Evolutionary conservation across 2,797 vertebrate species (phyloP), one percentile per base, ranked within the genome.

Genomic region (Sebastes kiyomatsui): DNA sequence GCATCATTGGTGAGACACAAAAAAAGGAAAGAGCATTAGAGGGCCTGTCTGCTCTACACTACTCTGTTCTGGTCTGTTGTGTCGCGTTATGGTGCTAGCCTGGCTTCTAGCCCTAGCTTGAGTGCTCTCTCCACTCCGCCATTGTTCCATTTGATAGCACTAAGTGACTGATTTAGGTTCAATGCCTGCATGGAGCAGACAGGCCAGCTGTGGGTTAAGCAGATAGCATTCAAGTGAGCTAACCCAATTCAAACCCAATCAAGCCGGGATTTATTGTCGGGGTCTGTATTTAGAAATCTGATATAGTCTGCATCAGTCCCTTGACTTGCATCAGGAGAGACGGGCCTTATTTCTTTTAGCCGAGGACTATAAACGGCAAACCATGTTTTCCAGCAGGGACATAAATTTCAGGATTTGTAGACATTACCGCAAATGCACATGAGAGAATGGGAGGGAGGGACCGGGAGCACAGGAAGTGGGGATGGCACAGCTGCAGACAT

Each of bases 161-260:
- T 96, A 96, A 96, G 95, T 96, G 96, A 95, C 94, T 95, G 95
- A 96, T 96, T 96, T 96, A 96, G 94, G 94, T 95, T 93, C 95
- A 93, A 94, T 94, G 96, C 92, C 95, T 96, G 96, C 94, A 94
- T 93, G 93, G 94, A 95, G 95, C 95, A 94, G 94, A 92, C 94
- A 93, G 94, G 94, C 95, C 96, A 96, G 95, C 96, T 96, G 96
- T 95, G 96, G 95, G 94, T 96, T 95, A 96, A 96, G 94, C 94
- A 96, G 96, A 96, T 96, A 96, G 95, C 94, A 96, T 96, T 96
- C 96, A 96, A 96, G 94, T 96, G 94, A 96, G 95, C 93, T 96
- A 96, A 96, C 95, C 95, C 94, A 95, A 96, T 96, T 96, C 90
- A 92, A 93, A 93, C 89, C 94, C 94, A 96, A 96, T 96, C 94